phyloP scores from a whole-genome alignment of 2,888 invertebrate genomes.

The Calephelis perditalis region DNA sequence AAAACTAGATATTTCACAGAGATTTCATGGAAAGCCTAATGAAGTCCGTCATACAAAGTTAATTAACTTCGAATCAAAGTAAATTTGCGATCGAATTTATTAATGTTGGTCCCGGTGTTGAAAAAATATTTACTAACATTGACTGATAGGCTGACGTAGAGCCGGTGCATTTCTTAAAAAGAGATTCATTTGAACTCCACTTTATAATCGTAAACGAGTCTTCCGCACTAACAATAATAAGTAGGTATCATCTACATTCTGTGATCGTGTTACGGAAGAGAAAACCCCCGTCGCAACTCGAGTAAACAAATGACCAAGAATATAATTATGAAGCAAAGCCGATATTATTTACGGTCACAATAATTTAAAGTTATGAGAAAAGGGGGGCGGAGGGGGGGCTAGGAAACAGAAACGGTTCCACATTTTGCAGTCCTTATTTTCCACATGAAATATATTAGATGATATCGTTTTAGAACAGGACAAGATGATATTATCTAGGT shows the following conservation, averaged over 20 bases:
- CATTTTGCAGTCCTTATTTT: slow-evolving; percentile 3
- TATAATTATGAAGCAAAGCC: slow-evolving; percentile 5
- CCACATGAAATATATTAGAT: background rate
- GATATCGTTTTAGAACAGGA: background rate
- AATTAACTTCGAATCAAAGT: too few species aligned
- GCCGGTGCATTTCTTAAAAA: too few species aligned
- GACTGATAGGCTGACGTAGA: too few species aligned
- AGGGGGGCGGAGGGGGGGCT: background rate
- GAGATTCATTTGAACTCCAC: too few species aligned
- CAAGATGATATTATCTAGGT: background rate
- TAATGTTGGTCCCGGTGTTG: too few species aligned
- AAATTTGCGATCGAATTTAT: too few species aligned
- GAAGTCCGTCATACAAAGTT: too few species aligned
- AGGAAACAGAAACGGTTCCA: background rate
- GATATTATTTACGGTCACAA: slow-evolving; percentile 5
- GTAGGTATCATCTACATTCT: background rate
- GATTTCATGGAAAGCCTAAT: too few species aligned
- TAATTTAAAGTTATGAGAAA: slow-evolving; percentile 10
- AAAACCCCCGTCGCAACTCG: background rate
- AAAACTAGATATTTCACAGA: too few species aligned
- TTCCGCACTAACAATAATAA: too few species aligned
- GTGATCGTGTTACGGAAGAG: background rate
- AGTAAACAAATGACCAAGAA: slow-evolving; percentile 9
- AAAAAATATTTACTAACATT: too few species aligned
- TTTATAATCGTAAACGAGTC: too few species aligned